phyloP scores from a whole-genome alignment of 2,113 vertebrate species.

The Coreoperca whiteheadi region DNA sequence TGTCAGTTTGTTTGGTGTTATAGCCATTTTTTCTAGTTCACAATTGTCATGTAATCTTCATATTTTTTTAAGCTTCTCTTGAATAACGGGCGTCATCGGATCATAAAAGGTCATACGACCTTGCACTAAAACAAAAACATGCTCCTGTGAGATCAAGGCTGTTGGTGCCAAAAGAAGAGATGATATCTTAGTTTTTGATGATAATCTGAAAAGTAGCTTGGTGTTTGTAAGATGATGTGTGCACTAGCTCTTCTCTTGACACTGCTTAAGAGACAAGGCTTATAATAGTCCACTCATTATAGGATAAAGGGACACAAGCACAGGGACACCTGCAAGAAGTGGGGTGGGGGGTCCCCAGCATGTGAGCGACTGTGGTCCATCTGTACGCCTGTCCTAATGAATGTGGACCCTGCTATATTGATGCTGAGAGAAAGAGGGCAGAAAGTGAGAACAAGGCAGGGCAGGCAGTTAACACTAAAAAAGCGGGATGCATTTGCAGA shows the following conservation, averaged over 20 bases:
- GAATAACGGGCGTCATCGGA: background rate
- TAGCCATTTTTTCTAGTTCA: background rate
- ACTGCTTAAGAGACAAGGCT: conserved; percentile 74
- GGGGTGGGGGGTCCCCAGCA: conserved; percentile 27
- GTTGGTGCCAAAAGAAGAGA: conserved; percentile 49
- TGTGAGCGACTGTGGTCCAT: conserved; percentile 52
- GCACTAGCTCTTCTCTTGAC: conserved; percentile 48
- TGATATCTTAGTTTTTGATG: conserved; percentile 66
- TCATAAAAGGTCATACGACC: conserved; percentile 39
- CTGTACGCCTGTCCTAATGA: conserved; percentile 63
- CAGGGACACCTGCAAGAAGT: conserved; percentile 68
- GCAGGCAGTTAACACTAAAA: conserved; percentile 50
- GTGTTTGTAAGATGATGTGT: conserved; percentile 65
- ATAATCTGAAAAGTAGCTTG: conserved; percentile 80
- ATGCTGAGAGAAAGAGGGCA: conserved; percentile 48
- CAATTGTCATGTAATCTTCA: background rate
- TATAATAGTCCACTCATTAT: conserved; percentile 81
- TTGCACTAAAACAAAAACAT: conserved; percentile 36
- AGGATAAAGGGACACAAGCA: conserved; percentile 74
- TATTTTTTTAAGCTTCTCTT: background rate
- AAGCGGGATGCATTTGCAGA: conserved; percentile 45
- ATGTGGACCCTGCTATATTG: conserved; percentile 37
- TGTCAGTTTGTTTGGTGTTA: conserved; percentile 23
- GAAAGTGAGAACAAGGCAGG: conserved; percentile 44
- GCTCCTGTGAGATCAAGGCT: conserved; percentile 50